Conservation (phyloP, 1,140 invertebrate species). For the Holotrichia oblita region DNA sequence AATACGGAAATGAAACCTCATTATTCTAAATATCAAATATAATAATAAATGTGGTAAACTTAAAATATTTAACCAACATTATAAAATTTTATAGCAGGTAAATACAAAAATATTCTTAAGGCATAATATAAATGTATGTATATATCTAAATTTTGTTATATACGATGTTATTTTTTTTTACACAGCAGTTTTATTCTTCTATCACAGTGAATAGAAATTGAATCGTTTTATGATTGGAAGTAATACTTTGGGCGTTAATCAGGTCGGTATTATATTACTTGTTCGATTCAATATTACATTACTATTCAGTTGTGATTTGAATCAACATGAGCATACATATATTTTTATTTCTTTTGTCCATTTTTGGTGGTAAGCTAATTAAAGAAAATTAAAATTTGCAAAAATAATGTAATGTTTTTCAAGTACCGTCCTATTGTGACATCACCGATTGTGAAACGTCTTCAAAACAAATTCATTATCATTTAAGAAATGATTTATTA, state of each 20-base stretch:
- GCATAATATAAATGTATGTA: no score
- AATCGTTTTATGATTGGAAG: background rate
- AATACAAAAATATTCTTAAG: no score
- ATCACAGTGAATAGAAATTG: no score
- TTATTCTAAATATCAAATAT: no score
- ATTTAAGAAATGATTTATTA: constrained; percentile 62
- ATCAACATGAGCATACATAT: background rate
- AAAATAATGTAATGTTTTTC: background rate
- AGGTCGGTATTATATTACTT: background rate
- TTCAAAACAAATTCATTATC: constrained; percentile 26
- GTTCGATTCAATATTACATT: background rate
- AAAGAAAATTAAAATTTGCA: background rate
- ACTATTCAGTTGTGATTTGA: background rate
- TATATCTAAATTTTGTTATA: no score
- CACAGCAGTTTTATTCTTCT: no score
- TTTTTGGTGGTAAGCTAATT: background rate
- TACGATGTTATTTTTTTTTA: no score
- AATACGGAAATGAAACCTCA: no score
- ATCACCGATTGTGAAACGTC: constrained; percentile 29
- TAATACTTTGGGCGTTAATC: background rate
- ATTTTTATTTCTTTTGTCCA: background rate
- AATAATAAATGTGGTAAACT: no score
- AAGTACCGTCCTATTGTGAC: background rate
- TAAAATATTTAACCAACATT: no score
- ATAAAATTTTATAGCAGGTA: no score